Conservation (phyloP, 2,888 invertebrate species). For the Hydrotaea diabolus region DNA sequence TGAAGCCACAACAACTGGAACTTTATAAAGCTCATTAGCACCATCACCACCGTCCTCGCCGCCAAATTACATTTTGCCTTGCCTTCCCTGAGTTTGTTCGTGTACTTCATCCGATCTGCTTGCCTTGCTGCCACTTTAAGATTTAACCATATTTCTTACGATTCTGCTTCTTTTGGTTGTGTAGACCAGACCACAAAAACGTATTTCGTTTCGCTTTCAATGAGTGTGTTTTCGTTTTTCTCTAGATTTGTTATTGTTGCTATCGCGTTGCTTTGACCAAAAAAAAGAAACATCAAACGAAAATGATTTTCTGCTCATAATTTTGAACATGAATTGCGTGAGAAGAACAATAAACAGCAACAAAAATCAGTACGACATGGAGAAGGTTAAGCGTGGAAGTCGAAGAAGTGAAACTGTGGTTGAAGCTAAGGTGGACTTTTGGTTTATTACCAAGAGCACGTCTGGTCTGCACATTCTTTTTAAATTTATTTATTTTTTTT, state of each 20-base stretch:
- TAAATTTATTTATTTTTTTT: background rate
- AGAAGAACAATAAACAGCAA: conserved; percentile 33
- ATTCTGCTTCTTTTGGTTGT: background rate
- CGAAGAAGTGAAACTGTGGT: conserved; percentile 22
- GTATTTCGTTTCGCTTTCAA: conserved; percentile 42
- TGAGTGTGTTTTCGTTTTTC: conserved; percentile 10
- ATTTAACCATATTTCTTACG: background rate
- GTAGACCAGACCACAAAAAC: conserved; percentile 25
- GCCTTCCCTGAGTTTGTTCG: background rate
- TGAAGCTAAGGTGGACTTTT: conserved; percentile 8
- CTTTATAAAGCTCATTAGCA: conserved; percentile 46
- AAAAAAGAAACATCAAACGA: conserved; percentile 11
- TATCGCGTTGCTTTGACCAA: conserved; percentile 7
- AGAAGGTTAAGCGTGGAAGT: background rate
- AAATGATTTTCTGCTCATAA: conserved; percentile 21
- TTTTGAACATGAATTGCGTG: conserved; percentile 45
- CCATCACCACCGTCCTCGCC: too few species aligned
- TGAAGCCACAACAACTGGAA: conserved; percentile 43
- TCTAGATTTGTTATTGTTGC: conserved; percentile 19
- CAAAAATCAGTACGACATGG: background rate
- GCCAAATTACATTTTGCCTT: conserved; percentile 41
- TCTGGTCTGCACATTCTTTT: background rate
- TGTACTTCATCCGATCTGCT: background rate
- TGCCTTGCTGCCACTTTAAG: background rate
- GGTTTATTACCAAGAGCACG: conserved; percentile 5